phyloP scores from a whole-genome alignment of 1,140 invertebrate genomes.

The Neodiprion lecontei region DNA sequence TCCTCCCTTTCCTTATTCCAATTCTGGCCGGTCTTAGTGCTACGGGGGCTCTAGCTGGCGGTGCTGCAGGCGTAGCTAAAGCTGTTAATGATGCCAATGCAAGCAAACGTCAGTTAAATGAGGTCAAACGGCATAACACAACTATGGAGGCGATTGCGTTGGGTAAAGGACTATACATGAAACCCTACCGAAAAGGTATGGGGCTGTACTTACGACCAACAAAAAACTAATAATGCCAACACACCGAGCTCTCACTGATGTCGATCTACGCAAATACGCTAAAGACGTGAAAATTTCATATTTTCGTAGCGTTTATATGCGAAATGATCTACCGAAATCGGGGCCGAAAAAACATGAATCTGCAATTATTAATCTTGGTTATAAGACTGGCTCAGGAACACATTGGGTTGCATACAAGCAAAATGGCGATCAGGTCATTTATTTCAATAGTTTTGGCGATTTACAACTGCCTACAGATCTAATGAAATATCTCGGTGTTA shows the following conservation, averaged over 20 bases:
- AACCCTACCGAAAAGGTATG: slow-evolving; percentile 44
- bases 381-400: slow-evolving; percentile 33
- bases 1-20: slow-evolving; percentile 27
- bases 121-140: slow-evolving; percentile 39
- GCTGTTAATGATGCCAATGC: slow-evolving; percentile 34
- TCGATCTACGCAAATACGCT: slow-evolving; percentile 34
- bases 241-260: slow-evolving; percentile 34
- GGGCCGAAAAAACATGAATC: slow-evolving; percentile 35
- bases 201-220: slow-evolving; percentile 30
- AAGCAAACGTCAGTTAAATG: slow-evolving; percentile 35
- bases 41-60: slow-evolving; percentile 24
- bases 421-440: slow-evolving; percentile 32
- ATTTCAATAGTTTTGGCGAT: slow-evolving; percentile 48
- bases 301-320: slow-evolving; percentile 42
- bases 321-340: slow-evolving; percentile 33
- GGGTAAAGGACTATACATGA: slow-evolving; percentile 43
- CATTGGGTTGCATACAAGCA: slow-evolving; percentile 49
- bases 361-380: slow-evolving; percentile 46
- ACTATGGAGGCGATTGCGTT: slow-evolving; percentile 44
- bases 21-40: slow-evolving; percentile 33
- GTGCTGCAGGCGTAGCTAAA: slow-evolving; percentile 33
- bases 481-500: slow-evolving; percentile 34
- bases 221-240: slow-evolving; percentile 34
- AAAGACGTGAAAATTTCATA: slow-evolving; percentile 36
- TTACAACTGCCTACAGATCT: slow-evolving; percentile 36